Conservation (phyloP, 1,140 invertebrate genomes). For the Caligus rogercresseyi region DNA sequence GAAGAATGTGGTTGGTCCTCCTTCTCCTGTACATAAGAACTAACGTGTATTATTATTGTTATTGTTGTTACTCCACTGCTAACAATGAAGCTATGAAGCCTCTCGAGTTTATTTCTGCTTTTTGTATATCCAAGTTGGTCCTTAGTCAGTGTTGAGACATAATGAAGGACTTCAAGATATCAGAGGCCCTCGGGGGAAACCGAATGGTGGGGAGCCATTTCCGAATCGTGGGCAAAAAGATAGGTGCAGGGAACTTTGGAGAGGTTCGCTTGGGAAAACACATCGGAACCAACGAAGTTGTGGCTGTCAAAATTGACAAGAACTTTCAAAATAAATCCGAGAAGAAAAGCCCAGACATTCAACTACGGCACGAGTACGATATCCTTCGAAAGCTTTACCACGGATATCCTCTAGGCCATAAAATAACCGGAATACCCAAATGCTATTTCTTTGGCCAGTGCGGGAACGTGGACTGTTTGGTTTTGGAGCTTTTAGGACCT, state of each 20-base stretch:
- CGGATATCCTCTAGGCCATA: slow-evolving; percentile 9
- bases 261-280: slow-evolving; percentile 15
- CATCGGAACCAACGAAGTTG: slow-evolving; percentile 1
- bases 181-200: neutral
- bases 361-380: slow-evolving; percentile 10
- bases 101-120: neutral
- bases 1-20: too few species aligned
- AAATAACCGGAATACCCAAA: slow-evolving; percentile 19
- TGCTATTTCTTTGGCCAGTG: slow-evolving; percentile 16
- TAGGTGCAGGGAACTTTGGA: slow-evolving; percentile 20
- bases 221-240: slow-evolving; percentile 14
- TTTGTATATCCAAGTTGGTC: too few species aligned
- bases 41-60: too few species aligned
- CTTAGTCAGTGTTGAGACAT: neutral
- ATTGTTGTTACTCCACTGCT: too few species aligned
- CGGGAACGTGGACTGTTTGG: slow-evolving; percentile 27
- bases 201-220: slow-evolving; percentile 5
- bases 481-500: slow-evolving; percentile 56
- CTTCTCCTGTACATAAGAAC: too few species aligned
- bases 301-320: slow-evolving; percentile 11
- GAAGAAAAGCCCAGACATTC: neutral
- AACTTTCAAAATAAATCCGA: neutral
- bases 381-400: slow-evolving; percentile 4
- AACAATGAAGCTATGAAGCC: neutral
- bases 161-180: neutral